Base-by-base conservation (phyloP, 2,888 invertebrate species). In the Polydrusus pterygomalis region DNA sequence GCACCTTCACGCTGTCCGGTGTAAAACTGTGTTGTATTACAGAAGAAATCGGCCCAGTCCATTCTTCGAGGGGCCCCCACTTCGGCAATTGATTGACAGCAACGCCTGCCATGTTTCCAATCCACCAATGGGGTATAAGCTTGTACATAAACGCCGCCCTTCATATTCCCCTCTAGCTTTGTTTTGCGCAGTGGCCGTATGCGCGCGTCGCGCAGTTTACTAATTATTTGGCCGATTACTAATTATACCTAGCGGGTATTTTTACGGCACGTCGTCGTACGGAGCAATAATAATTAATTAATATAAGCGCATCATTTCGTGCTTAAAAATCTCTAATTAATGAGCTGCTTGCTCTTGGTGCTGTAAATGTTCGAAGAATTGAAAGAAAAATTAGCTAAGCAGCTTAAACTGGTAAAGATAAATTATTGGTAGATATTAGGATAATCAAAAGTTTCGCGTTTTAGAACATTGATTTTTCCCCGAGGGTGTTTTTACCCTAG, bases 201-300 rank as follows among this genome's bases (percentile, higher is more conserved):
- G 78, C 74, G 78, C 69, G 82, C 82, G 80, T 58, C 78, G 72
- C 47, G 47, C 74, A 72, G 73, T 72, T 82, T 80, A 85, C 86
- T 87, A 85, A 86, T 86, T 85, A 85, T 84, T 81, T 80, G 83
- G 83, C 81, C 85, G 85, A 86, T 86, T 86, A 86, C 88, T 88
- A 88, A 88, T 88, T 87, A 87, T 87, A 87, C 86, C 88, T 87
- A 82, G 85, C 85, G 87, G 88, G 86, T 86, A 87, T 87, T 88
- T 87, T 87, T 87, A 85, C 84, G 84, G 85, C 84, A 82, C 70
- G 79, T 77, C 82, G 82, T 81, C 83, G 82, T 84, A 85, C 85
- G 83, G 80, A 84, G 85, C 85, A 85, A 87, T 88, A 86, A 87
- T 87, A 86, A 87, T 87, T 88, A 87, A 88, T 87, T 87, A 87